Conservation (phyloP, 2,113 vertebrate genomes). For the Chinchilla lanigera region DNA sequence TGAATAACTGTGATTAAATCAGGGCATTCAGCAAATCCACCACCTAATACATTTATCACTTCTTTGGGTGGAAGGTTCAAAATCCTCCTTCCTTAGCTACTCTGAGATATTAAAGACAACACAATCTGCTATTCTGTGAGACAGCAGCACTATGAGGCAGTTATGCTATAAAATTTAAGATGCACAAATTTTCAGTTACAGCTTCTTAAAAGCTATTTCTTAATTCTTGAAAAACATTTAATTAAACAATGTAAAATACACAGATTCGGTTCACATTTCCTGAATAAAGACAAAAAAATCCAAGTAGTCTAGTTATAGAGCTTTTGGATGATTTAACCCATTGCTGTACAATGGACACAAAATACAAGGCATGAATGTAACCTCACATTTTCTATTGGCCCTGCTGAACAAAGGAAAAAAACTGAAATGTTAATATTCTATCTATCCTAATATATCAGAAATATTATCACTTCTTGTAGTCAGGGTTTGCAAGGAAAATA, state of each 20-base stretch:
- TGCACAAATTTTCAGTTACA: not conserved
- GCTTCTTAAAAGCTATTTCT: not conserved
- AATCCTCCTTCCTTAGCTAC: not conserved
- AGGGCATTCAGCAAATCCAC: not conserved
- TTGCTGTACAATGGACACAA: not conserved
- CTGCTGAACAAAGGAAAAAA: not conserved
- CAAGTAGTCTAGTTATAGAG: not conserved
- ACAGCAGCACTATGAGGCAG: not conserved
- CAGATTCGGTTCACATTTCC: not conserved
- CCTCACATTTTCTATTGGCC: constrained; percentile 5
- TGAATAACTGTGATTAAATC: not conserved
- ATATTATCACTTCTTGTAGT: not conserved
- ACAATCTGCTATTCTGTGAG: not conserved
- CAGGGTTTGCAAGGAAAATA: no score
- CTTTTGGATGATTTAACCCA: not conserved
- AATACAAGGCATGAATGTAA: constrained; percentile 11
- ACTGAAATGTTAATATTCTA: not conserved
- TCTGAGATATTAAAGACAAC: not conserved
- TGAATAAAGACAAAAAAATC: constrained; percentile 20
- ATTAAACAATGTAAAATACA: not conserved
- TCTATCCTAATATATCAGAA: not conserved
- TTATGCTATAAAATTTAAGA: not conserved
- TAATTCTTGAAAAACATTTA: not conserved
- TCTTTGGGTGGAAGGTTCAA: not conserved
- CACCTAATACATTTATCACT: not conserved